Base-by-base conservation (phyloP, 2,797 vertebrate species). In the Sebastes paucispinis region DNA sequence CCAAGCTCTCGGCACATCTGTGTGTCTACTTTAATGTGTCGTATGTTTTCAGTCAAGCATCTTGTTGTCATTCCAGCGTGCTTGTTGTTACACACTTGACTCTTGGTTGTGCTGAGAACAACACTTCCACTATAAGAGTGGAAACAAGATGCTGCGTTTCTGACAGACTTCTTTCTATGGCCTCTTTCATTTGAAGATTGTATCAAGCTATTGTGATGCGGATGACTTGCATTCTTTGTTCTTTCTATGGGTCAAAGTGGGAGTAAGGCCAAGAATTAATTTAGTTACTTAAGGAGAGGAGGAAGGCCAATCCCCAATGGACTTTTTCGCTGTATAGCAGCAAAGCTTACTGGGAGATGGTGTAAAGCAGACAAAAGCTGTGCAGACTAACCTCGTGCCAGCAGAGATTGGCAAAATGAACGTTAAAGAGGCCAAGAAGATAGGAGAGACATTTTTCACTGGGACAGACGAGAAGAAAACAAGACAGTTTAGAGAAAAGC, bases 201-300 rank as follows among this genome's bases (percentile, higher is more conserved):
- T 70, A 83, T 89, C 66, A 83, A 31, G 78, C 82, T 81, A 80
- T 85, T 91, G 87, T 89, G 0, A 5, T 13, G 65, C 54, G 4
- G 55, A 80, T 88, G 78, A 91, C 88, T 86, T 43, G 20, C 10
- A 22, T 18, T 55, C 85, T 87, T 79, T 91, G 88, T 91, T 87
- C 85, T 77, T 43, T 70, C 47, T 27, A 8, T 77, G 73, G 72
- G 58, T 75, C 68, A 71, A 24, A 83, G 84, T 88, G 75, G 88
- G 86, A 47, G 64, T 16, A 85, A 74, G 83, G 67, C 71, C 65
- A 81, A 75, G 79, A 87, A 90, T 90, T 72, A 13, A 87, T 84
- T 75, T 75, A 75, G 59, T 63, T 70, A 83, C 47, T 60, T 60
- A 22, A 65, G 25, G 8, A 47, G 79, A 74, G 47, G 64, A 62